Percentiles rank a stretch among this genome's conserved stretches.
These are phyloP conservation scores for Meloidogyne chitwoodi DNA, from an alignment of 1,140 invertebrate species.

Conservation along the genomic window DNA sequence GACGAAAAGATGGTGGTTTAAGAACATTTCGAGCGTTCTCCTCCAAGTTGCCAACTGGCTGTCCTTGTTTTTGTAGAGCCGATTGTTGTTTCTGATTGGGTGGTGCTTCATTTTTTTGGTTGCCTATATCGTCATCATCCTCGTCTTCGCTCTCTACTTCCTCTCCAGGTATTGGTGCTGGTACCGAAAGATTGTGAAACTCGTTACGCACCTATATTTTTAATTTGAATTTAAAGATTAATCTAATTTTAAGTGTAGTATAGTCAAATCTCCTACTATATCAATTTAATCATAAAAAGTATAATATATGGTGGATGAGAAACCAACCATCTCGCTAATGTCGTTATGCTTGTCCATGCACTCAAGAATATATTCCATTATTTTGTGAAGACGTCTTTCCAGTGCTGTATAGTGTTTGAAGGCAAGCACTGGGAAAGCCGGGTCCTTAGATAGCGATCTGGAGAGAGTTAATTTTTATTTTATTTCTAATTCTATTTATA, in stretches of 20 bases:
- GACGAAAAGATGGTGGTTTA: slow-evolving; percentile 1
- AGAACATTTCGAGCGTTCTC: slow-evolving; percentile 8
- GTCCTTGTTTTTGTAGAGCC: neutral
- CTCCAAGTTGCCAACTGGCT: neutral
- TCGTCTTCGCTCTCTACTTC: slow-evolving; percentile 71
- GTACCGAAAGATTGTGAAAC: slow-evolving; percentile 37
- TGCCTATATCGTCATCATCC: slow-evolving; percentile 26
- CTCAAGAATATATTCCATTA: slow-evolving; percentile 45
- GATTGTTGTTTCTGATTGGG: slow-evolving; percentile 4
- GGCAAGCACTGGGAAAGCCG: slow-evolving; percentile 38
- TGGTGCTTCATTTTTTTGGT: neutral
- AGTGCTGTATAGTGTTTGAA: slow-evolving; percentile 46
- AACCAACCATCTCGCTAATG: neutral
- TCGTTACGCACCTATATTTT: slow-evolving; percentile 33
- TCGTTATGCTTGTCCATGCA: slow-evolving; percentile 37
- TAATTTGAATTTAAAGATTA: too few species aligned
- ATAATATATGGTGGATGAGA: too few species aligned
- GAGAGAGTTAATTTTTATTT: neutral
- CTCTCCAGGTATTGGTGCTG: slow-evolving; percentile 26
- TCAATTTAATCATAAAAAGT: too few species aligned
- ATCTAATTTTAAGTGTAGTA: too few species aligned
- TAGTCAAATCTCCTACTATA: too few species aligned
- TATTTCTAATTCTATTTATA: neutral
- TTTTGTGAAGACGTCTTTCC: slow-evolving; percentile 44
- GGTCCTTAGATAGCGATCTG: slow-evolving; percentile 44